Conservation (phyloP, 2,113 vertebrate genomes). For the Calonectris borealis region DNA sequence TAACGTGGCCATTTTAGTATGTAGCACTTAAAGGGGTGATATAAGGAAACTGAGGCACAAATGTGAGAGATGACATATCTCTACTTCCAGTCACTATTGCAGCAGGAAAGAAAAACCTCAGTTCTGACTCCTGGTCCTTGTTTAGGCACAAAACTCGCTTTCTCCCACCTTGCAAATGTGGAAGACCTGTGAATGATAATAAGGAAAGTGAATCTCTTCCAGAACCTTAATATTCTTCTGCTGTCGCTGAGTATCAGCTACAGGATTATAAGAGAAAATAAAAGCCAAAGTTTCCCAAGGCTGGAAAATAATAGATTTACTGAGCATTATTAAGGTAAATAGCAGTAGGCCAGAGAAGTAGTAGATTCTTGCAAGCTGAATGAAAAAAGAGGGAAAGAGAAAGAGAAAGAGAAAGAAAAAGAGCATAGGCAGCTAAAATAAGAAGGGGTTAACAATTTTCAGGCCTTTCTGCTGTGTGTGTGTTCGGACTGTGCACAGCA, state of each 20-base stretch:
- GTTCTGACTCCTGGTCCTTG: neutral
- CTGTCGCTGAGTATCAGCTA: neutral
- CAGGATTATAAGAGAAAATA: conserved; percentile 49
- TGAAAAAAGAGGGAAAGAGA: neutral
- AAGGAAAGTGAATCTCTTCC: neutral
- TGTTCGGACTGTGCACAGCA: conserved; percentile 44
- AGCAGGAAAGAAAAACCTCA: neutral
- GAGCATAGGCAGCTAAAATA: neutral
- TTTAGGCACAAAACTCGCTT: neutral
- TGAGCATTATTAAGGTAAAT: conserved; percentile 34
- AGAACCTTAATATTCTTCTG: conserved; percentile 24
- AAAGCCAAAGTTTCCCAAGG: conserved; percentile 22
- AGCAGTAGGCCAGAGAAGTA: neutral
- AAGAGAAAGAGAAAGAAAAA: neutral
- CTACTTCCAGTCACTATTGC: neutral
- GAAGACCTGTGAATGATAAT: neutral
- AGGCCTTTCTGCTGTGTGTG: conserved; percentile 29
- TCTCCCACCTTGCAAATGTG: neutral
- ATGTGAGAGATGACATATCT: neutral
- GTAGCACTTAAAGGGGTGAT: neutral
- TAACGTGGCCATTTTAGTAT: neutral
- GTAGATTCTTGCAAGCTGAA: neutral
- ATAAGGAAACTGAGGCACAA: neutral
- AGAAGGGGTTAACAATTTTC: conserved; percentile 52
- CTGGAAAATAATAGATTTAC: conserved; percentile 39